Conservation (phyloP, 2,113 vertebrate genomes). For the Ascaphus truei region DNA sequence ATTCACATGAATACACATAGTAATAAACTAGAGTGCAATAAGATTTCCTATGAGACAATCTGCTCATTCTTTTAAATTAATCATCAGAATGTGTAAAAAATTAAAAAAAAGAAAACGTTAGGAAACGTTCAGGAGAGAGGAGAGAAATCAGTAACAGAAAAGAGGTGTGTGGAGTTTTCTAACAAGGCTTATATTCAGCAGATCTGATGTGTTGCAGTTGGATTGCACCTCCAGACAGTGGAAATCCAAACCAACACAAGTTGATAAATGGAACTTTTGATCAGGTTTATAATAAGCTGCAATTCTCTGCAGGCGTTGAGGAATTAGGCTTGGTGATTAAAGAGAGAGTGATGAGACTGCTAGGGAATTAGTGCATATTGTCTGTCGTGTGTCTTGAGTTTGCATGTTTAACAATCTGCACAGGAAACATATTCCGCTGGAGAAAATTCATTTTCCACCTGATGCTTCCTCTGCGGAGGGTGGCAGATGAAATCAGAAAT, state of each 20-base stretch:
- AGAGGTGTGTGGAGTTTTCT: too few species aligned
- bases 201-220: constrained; percentile 21
- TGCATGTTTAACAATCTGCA: background rate
- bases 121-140: too few species aligned
- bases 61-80: too few species aligned
- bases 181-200: constrained; percentile 18
- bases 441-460: background rate
- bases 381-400: background rate
- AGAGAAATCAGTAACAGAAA: too few species aligned
- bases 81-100: too few species aligned
- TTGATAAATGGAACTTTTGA: constrained; percentile 8
- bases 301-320: constrained; percentile 18
- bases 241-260: constrained; percentile 12
- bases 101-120: too few species aligned
- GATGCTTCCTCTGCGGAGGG: too few species aligned
- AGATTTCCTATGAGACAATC: too few species aligned
- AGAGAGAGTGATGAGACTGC: constrained; percentile 24
- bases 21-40: too few species aligned
- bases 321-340: constrained; percentile 22
- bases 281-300: constrained; percentile 13
- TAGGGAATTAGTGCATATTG: constrained; percentile 17
- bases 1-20: too few species aligned
- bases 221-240: constrained; percentile 15
- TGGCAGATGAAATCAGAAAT: too few species aligned
- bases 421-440: background rate